Base-by-base conservation (phyloP, 1,140 invertebrate species). In the Musca vetustissima region DNA sequence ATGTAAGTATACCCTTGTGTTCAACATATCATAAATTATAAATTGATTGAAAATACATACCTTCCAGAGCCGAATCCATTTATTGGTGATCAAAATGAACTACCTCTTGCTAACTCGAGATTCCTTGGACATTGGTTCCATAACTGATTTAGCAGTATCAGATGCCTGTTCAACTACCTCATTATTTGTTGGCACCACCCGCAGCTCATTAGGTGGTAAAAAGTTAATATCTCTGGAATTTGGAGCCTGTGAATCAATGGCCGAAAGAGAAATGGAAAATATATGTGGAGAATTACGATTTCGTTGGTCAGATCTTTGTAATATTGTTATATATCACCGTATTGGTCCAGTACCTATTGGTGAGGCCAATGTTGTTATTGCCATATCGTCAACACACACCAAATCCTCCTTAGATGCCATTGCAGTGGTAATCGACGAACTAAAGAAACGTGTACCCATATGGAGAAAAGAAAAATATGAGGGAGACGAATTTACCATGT, bases 391-490 rank as follows among this genome's bases (percentile, higher is more conserved):
- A 14, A 88, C 91, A 0, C 96, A 98, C 80, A 85, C 96, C 64
- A 83, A 87, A 69, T 92, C 93, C 68, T 91, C 94, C 6, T 82
- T 98, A 7, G 87, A 91, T 76, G 93, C 95, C 43, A 90, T 95
- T 0, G 86, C 91, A 57, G 92, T 86, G 85, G 91, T 91, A 68
- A 95, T 99, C 69, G 90, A 98, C 75, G 85, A 86, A 70, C 83
- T 98, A 0, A 99, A 98, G 85, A 86, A 89, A 49, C 86, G 84
- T 15, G 95, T 98, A 57, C 95, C 96, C 3, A 96, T 98, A 68
- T 99, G 96, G 96, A 98, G 98, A 83, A 97, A 97, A 83, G 96
- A 98, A 87, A 84, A 94, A 17, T 97, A 97, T 84, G 86, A 86
- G 43, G 86, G 87, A 67, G 80, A 85, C 11, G 78, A 85, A n/a